Percentiles rank a stretch among this genome's conserved stretches.
phyloP scores from a whole-genome alignment of 2,113 vertebrate species.

The Eulemur rufifrons region DNA sequence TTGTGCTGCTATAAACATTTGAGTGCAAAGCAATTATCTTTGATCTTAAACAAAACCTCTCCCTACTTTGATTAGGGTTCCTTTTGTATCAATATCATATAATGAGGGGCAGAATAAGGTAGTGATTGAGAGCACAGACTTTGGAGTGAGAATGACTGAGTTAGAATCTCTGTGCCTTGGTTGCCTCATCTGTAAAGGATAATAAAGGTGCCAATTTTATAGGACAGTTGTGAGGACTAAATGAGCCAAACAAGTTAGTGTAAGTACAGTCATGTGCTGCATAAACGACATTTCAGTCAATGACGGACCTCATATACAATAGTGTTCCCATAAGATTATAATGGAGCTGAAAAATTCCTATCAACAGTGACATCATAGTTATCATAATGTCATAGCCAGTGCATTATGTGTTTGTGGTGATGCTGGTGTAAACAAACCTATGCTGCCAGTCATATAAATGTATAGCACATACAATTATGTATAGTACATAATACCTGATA shows the following conservation, averaged over 20 bases:
- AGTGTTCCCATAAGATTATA: not conserved
- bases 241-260: not conserved
- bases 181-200: not conserved
- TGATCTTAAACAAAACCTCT: not conserved
- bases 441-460: not conserved
- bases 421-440: not conserved
- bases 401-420: not conserved
- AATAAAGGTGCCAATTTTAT: not conserved
- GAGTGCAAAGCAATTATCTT: not conserved
- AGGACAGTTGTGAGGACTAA: not conserved
- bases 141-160: not conserved
- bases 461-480: not conserved
- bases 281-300: not conserved
- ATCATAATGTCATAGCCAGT: not conserved
- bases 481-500: not conserved
- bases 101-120: not conserved
- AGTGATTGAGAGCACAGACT: not conserved
- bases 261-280: not conserved
- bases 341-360: not conserved
- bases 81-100: not conserved
- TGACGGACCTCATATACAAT: not conserved
- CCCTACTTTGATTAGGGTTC: not conserved
- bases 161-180: not conserved
- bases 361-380: not conserved
- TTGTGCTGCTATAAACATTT: too few species aligned